Evolutionary conservation across 2,888 invertebrate species (phyloP).

Genomic region (Synanthedon formicaeformis): DNA sequence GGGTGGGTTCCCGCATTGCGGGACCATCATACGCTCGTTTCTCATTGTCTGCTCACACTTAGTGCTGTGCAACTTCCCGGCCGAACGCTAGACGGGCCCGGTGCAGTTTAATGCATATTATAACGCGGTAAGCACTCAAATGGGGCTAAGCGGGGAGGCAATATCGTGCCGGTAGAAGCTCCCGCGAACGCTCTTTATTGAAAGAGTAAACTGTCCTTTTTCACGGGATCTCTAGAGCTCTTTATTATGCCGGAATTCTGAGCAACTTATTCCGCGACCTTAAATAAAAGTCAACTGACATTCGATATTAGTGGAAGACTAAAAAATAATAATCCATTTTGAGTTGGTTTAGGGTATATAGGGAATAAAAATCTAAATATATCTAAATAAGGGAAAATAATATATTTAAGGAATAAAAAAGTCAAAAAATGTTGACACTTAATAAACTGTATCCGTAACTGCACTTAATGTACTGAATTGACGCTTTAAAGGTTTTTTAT

Average conservation of each 20-base stretch:
- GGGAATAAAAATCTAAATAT: no score
- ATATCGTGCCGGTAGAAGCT: constrained; percentile 44
- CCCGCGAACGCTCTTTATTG: constrained; percentile 51
- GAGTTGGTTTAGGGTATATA: no score
- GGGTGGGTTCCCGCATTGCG: constrained; percentile 53
- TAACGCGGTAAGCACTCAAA: constrained; percentile 60
- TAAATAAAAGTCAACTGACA: constrained; percentile 51
- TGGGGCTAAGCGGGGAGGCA: constrained; percentile 51
- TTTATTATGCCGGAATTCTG: constrained; percentile 51
- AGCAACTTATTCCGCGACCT: constrained; percentile 53
- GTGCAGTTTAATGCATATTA: constrained; percentile 69
- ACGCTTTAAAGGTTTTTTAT: no score
- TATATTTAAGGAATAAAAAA: no score
- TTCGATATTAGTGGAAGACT: no score
- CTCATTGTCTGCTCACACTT: constrained; percentile 59
- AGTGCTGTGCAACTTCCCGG: constrained; percentile 13
- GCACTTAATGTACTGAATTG: no score
- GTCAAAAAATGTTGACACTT: no score
- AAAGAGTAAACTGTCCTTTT: constrained; percentile 67
- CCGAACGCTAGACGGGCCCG: constrained; percentile 10
- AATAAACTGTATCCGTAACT: no score
- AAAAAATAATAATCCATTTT: no score
- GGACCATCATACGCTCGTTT: constrained; percentile 61
- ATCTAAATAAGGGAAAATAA: no score
- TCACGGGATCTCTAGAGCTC: constrained; percentile 52